Percentiles rank a stretch among this genome's conserved stretches.
These are phyloP conservation scores for Ammodytes dubius DNA, from an alignment of 2,113 vertebrate species.

Conservation along the genomic window DNA sequence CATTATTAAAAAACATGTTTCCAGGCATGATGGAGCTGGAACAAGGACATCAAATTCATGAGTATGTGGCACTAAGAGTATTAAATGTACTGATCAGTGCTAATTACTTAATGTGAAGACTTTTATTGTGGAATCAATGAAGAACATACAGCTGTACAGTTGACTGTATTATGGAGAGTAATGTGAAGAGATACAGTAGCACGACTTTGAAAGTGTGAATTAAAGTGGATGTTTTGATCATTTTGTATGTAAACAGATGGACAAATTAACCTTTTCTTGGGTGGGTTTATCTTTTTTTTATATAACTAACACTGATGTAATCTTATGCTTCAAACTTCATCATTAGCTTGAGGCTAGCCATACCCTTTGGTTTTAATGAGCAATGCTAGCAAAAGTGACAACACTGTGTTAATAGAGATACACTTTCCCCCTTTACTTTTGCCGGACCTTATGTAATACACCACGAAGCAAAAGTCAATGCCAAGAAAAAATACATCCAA, in stretches of 20 bases:
- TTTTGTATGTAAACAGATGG: not conserved
- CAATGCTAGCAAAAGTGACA: conserved; percentile 2
- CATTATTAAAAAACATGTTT: conserved; percentile 40
- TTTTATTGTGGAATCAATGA: conserved; percentile 60
- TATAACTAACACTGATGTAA: conserved; percentile 20
- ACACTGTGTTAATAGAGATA: not conserved
- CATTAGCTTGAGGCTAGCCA: conserved; percentile 33
- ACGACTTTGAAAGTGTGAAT: conserved; percentile 4
- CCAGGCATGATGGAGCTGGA: conserved; percentile 12
- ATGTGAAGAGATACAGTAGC: not conserved
- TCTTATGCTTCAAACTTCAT: conserved; percentile 15
- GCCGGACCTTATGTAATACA: not conserved
- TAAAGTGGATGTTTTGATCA: not conserved
- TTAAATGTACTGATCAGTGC: conserved; percentile 47
- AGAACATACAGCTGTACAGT: not conserved
- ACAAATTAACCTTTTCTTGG: not conserved
- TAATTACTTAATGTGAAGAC: conserved; percentile 56
- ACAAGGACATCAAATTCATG: conserved; percentile 37
- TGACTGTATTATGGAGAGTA: not conserved
- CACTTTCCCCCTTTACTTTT: not conserved
- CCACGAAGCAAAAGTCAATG: not conserved
- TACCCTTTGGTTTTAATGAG: conserved; percentile 36
- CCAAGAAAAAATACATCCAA: not conserved
- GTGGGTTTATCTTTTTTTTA: not conserved
- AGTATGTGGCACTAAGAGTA: conserved; percentile 12